A percentile compares a stretch with the other conserved stretches of the same genome.
These are phyloP conservation scores for Eidolon helvum DNA, from an alignment of 2,113 vertebrate species.

Conservation along the genomic window DNA sequence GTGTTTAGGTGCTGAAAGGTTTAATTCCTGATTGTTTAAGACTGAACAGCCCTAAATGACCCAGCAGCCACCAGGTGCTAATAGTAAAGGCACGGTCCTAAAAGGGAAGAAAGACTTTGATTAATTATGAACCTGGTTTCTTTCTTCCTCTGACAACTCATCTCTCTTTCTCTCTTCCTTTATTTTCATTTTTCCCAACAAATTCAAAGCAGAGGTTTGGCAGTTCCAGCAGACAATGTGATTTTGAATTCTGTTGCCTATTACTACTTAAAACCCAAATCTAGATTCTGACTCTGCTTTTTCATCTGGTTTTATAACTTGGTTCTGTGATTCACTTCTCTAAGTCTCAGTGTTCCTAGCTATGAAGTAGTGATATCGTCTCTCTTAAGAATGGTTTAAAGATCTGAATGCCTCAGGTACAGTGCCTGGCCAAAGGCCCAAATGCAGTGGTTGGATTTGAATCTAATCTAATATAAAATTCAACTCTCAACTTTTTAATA, in stretches of 20 bases:
- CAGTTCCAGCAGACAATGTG: not conserved
- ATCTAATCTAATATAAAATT: not conserved
- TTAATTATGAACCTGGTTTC: not conserved
- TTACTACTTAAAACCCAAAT: not conserved
- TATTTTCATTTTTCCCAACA: not conserved
- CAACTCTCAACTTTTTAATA: not conserved
- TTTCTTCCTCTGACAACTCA: not conserved
- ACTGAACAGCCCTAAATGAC: accelerated
- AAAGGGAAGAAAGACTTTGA: not conserved
- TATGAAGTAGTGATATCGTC: not conserved
- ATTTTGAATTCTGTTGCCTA: not conserved
- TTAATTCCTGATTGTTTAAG: not conserved
- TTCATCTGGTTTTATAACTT: not conserved
- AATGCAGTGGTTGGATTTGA: not conserved
- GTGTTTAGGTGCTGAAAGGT: not conserved
- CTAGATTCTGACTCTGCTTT: not conserved
- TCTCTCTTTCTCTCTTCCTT: not conserved
- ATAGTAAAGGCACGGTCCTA: not conserved
- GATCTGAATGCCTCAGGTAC: not conserved
- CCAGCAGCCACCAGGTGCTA: not conserved
- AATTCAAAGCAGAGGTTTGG: not conserved
- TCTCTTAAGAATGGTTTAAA: not conserved
- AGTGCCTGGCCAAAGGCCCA: not conserved
- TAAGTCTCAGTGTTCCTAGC: not conserved
- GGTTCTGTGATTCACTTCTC: not conserved